Conservation (phyloP, 2,888 invertebrate species). For the Chrysolina haemoptera region DNA sequence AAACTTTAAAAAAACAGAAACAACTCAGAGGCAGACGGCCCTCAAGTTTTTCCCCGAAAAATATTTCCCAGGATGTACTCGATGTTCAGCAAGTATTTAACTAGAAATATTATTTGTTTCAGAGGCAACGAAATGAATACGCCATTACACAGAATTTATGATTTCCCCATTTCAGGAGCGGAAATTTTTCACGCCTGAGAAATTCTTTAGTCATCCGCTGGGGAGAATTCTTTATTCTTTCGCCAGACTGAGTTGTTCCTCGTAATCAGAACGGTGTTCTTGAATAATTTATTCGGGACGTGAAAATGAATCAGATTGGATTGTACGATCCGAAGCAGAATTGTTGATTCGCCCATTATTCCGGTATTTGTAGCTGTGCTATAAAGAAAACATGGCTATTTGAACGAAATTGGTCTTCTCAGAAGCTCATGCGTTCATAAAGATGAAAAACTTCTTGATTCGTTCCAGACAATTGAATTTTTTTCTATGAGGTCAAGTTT, state of each 20-base stretch:
- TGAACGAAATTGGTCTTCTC: too few species aligned
- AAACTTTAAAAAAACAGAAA: not conserved
- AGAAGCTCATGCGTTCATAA: too few species aligned
- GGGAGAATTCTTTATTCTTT: constrained; percentile 14
- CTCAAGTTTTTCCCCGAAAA: not conserved
- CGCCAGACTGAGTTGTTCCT: not conserved
- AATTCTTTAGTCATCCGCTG: not conserved
- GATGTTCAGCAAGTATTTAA: not conserved
- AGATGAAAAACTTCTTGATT: too few species aligned
- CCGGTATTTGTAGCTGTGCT: not conserved
- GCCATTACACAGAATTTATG: constrained; percentile 7
- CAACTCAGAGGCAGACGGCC: not conserved
- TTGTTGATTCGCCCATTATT: not conserved
- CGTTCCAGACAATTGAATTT: too few species aligned
- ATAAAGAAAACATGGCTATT: not conserved
- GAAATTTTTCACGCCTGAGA: constrained; percentile 14
- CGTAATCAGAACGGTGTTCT: not conserved
- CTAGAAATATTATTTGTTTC: constrained; percentile 3
- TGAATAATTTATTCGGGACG: not conserved
- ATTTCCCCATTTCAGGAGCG: constrained; percentile 2
- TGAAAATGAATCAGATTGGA: not conserved
- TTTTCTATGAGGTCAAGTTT: too few species aligned
- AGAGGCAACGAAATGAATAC: constrained; percentile 11
- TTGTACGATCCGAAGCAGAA: not conserved
- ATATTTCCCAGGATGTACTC: not conserved